These are phyloP conservation scores for Tethya wilhelma DNA, from an alignment of 37 sponge, comb jelly and placozoan species.

Conservation along the genomic window DNA sequence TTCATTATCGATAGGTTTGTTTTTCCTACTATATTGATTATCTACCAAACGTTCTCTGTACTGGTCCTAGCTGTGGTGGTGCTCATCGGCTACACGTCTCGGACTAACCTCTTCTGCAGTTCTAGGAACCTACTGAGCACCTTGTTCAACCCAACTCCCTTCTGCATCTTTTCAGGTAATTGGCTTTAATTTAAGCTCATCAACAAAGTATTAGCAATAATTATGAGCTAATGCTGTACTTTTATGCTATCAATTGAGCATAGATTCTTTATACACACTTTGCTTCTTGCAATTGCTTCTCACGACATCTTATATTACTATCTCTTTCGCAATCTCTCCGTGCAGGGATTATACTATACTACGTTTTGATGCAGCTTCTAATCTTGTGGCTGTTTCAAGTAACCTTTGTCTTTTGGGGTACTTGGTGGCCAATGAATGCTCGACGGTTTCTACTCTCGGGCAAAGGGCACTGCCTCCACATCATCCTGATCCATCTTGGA, in stretches of 20 bases:
- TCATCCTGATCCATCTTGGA: background rate
- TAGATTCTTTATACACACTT: background rate
- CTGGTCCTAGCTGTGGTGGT: slow-evolving; percentile 30
- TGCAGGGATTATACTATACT: slow-evolving; percentile 33
- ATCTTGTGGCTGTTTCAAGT: slow-evolving; percentile 45
- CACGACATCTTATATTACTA: background rate
- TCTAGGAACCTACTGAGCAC: background rate
- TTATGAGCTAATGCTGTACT: background rate
- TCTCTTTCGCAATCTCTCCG: background rate
- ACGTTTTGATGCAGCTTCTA: slow-evolving; percentile 13
- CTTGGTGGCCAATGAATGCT: slow-evolving; percentile 32
- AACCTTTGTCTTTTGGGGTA: slow-evolving; percentile 6
- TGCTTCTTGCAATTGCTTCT: background rate
- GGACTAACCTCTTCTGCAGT: slow-evolving; percentile 28
- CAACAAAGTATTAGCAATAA: background rate
- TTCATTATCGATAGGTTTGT: background rate
- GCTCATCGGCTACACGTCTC: slow-evolving; percentile 14
- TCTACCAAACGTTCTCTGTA: slow-evolving; percentile 33
- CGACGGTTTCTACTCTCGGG: background rate
- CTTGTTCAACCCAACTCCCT: slow-evolving; percentile 27
- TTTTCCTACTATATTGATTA: slow-evolving; percentile 22
- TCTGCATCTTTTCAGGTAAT: slow-evolving; percentile 36
- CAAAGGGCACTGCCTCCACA: slow-evolving; percentile 7
- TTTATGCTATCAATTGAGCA: background rate
- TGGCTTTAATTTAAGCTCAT: background rate